phyloP scores from a whole-genome alignment of 1,140 invertebrate genomes.

The Euura lappo region DNA sequence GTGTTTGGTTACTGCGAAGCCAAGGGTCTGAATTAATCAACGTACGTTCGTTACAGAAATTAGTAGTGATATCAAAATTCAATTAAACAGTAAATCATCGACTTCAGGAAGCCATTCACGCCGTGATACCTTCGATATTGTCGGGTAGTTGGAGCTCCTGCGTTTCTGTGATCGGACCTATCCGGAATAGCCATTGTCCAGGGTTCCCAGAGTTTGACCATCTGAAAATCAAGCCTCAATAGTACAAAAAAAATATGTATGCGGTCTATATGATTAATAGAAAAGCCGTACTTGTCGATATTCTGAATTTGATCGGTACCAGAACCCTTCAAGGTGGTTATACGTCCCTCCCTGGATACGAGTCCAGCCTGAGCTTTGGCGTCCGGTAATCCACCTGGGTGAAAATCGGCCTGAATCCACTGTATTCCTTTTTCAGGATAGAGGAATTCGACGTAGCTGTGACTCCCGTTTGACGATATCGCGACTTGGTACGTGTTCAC shows the following conservation, averaged over 20 bases:
- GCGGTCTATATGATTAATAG: conserved; percentile 31
- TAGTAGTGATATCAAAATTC: too few relatives aligned
- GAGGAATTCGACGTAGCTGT: conserved; percentile 84
- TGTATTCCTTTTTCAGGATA: conserved; percentile 88
- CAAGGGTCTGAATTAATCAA: too few relatives aligned
- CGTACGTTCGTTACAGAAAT: too few relatives aligned
- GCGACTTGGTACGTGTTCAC: conserved; percentile 83
- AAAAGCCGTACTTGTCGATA: conserved; percentile 71
- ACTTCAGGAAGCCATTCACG: too few relatives aligned
- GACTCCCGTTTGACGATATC: conserved; percentile 80
- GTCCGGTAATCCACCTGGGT: conserved; percentile 74
- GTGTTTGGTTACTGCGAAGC: neutral
- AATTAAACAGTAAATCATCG: too few relatives aligned
- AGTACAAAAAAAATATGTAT: conserved; percentile 49
- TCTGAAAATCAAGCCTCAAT: conserved; percentile 60
- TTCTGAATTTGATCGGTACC: conserved; percentile 84
- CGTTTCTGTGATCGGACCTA: conserved; percentile 70
- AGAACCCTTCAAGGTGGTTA: conserved; percentile 78
- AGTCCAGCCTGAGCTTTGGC: conserved; percentile 93
- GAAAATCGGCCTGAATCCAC: conserved; percentile 83
- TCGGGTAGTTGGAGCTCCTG: conserved; percentile 74
- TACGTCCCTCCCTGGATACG: conserved; percentile 78
- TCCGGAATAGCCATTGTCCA: conserved; percentile 84
- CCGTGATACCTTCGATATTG: conserved; percentile 53
- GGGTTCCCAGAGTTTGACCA: conserved; percentile 82